A percentile compares a stretch with the other conserved stretches of the same genome.
Conservation (phyloP, 2,797 vertebrate genomes). For the Momotus momota region DNA sequence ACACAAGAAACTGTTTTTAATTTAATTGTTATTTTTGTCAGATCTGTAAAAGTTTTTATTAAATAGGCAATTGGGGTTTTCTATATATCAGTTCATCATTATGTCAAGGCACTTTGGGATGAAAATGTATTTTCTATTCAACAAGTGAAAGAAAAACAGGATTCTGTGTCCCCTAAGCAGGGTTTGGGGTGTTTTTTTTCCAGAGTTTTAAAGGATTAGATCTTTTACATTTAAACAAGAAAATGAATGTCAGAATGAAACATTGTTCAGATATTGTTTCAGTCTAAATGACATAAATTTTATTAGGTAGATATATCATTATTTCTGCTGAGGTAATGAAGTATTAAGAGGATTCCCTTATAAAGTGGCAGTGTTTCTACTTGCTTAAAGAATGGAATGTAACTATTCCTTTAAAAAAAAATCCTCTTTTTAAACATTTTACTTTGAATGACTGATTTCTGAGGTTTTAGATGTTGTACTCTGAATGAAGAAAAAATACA, state of each 20-base stretch:
- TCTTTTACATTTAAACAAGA: conserved; percentile 13
- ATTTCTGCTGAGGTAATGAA: not conserved
- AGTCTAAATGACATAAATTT: not conserved
- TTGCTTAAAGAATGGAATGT: not conserved
- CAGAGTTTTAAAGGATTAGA: not conserved
- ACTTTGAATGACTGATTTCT: not conserved
- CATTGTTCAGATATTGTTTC: not conserved
- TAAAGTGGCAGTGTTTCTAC: not conserved
- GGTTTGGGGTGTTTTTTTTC: not conserved
- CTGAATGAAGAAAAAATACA: not conserved
- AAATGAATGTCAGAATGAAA: not conserved
- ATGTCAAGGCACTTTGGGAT: not conserved
- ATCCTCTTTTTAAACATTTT: not conserved
- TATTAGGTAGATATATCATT: not conserved
- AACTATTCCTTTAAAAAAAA: not conserved
- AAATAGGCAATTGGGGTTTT: conserved; percentile 39
- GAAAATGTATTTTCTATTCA: conserved; percentile 22
- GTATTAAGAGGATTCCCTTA: not conserved
- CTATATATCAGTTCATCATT: not conserved
- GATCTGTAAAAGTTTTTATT: conserved; percentile 37
- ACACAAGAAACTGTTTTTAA: conserved; percentile 1
- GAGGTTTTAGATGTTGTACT: not conserved
- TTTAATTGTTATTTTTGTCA: conserved; percentile 38
- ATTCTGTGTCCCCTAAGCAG: not conserved
- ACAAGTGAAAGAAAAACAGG: not conserved